Base-by-base conservation (phyloP, 2,888 invertebrate genomes). In the Athripsodes cinereus region DNA sequence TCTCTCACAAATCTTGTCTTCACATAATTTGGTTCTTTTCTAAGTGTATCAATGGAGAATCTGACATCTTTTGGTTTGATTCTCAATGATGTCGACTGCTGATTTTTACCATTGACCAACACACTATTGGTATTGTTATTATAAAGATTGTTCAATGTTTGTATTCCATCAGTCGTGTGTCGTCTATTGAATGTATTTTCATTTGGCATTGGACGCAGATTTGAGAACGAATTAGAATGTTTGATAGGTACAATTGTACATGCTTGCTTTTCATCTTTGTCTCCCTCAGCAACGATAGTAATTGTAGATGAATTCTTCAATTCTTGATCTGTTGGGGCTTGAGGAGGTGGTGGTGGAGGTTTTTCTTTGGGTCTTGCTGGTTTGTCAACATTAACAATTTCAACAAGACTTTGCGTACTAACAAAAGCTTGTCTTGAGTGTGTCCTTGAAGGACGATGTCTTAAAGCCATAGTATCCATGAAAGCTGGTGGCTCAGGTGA, bases 391-490 rank as follows among this genome's bases (percentile, higher is more conserved):
- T 66, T 65, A 35, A 67, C 62, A 16, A 67, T 68, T 53, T 68
- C 67, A 52, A 63, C 60, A 22, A 68, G 56, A 22, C 65, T 61
- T 40, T 66, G 67, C 16, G 66, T 64, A 26, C 67, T 76, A 20
- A 79, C 72, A 71, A 87, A 87, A 62, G 84, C 79, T 71, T 82
- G 82, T 69, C 83, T 80, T 20, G 83, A 79, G 69, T 85, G 82
- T 44, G 79, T 78, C 69, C 84, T 82, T 67, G 76, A 76, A 64
- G 74, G 75, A 71, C 82, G 83, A 55, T 85, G 79, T 65, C 91
- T 82, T 66, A 92, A 76, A 21, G 92, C 87, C 88, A 92, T 92
- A 22, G 92, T 92, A 71, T 93, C 92, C 69, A 87, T 79, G 71
- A 89, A 90, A 61, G 80, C 79, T 10, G 86, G 82, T 53, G 81